A percentile compares a stretch with the other conserved stretches of the same genome.
Conservation (phyloP, 2,888 invertebrate genomes). For the Malacosoma neustria region DNA sequence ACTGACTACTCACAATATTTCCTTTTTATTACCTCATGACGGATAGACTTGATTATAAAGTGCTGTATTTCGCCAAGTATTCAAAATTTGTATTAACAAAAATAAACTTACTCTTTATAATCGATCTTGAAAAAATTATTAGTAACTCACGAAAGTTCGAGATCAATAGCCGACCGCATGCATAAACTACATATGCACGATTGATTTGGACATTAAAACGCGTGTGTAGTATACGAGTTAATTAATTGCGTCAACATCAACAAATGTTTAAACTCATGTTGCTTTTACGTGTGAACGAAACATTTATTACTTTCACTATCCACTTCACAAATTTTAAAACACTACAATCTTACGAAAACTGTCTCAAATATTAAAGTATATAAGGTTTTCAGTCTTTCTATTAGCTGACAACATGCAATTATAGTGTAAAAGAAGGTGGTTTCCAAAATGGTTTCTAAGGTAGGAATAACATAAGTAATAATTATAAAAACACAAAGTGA, state of each 20-base stretch:
- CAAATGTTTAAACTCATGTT: neutral
- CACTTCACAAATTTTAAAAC: slow-evolving; percentile 12
- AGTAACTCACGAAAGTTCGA: no score
- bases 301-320: slow-evolving; percentile 10
- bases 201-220: no score
- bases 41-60: no score
- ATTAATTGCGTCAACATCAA: neutral
- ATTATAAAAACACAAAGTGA: neutral
- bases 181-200: no score
- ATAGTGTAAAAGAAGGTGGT: neutral
- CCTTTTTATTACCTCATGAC: no score
- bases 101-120: no score
- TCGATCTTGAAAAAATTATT: no score
- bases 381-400: slow-evolving; percentile 6
- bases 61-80: no score
- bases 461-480: neutral
- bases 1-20: no score
- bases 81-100: no score
- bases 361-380: slow-evolving; percentile 7
- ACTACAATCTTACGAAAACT: slow-evolving; percentile 21
- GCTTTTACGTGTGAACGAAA: neutral
- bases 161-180: no score
- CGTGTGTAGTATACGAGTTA: neutral
- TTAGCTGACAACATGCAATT: neutral
- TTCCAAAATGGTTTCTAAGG: slow-evolving; percentile 1